phyloP scores from a whole-genome alignment of 2,888 invertebrate genomes.

The Pristionchus mayeri region DNA sequence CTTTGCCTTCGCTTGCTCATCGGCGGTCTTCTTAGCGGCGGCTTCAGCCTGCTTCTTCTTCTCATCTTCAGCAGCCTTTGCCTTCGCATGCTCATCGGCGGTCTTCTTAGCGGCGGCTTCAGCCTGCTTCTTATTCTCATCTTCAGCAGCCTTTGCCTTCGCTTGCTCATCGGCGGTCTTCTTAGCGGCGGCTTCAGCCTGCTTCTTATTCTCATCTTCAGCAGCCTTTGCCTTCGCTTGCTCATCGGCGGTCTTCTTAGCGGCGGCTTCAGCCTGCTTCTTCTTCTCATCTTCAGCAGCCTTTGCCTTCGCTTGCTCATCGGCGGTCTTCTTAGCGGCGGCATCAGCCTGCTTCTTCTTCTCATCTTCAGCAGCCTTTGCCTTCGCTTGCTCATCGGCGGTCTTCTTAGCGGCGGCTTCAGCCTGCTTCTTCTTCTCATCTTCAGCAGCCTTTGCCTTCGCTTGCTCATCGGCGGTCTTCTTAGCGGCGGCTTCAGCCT shows the following conservation, averaged over 20 bases:
- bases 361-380: background rate
- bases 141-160: background rate
- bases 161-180: background rate
- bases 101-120: background rate
- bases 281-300: constrained; percentile 40
- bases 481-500: background rate
- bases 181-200: constrained; percentile 37
- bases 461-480: background rate
- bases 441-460: background rate
- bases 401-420: background rate
- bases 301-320: constrained; percentile 49
- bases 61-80: too few species aligned
- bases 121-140: background rate
- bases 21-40: background rate
- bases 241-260: constrained; percentile 42
- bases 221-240: constrained; percentile 1
- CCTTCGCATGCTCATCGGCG: background rate
- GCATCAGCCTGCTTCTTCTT: background rate
- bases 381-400: background rate
- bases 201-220: constrained; percentile 32
- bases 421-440: background rate
- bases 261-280: background rate
- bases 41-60: background rate
- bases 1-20: background rate
- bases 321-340: constrained; percentile 38